phyloP scores from a whole-genome alignment of 2,797 vertebrate species.

The Tauraco hartlaubi region DNA sequence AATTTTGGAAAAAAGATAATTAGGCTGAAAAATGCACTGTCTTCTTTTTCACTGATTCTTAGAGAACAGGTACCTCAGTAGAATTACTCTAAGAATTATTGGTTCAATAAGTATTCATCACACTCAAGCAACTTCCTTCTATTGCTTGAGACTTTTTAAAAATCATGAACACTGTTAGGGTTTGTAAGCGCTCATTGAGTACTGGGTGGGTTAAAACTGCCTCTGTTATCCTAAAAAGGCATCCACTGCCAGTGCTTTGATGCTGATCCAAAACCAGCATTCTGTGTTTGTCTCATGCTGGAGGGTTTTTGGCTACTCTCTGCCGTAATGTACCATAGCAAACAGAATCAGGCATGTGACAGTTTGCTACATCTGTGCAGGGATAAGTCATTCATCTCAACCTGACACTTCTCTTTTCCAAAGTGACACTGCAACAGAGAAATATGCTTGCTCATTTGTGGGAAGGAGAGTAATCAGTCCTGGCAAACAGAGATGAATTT shows the following conservation, averaged over 20 bases:
- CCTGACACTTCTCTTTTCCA: constrained; percentile 46
- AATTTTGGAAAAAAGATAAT: background rate
- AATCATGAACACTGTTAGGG: background rate
- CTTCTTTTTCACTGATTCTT: background rate
- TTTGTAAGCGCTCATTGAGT: constrained; percentile 24
- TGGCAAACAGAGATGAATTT: constrained; percentile 32
- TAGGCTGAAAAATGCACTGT: background rate
- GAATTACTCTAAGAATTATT: constrained; percentile 7
- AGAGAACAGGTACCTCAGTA: background rate
- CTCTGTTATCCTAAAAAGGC: constrained; percentile 26
- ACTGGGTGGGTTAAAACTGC: constrained; percentile 13
- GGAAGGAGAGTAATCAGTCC: background rate
- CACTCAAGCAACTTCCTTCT: background rate
- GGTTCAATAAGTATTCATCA: constrained; percentile 6
- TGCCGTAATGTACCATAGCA: constrained; percentile 28
- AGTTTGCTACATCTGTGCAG: background rate
- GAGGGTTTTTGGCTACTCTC: constrained; percentile 44
- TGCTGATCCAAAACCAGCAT: background rate
- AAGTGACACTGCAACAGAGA: constrained; percentile 51
- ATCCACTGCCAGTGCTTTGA: background rate
- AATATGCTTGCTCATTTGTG: constrained; percentile 38
- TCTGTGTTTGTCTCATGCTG: constrained; percentile 23
- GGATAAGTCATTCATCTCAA: constrained; percentile 49
- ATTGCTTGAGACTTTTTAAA: constrained; percentile 28
- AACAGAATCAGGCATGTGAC: constrained; percentile 36